Base-by-base conservation (phyloP, 1,140 invertebrate species). In the Drosophila dunni region DNA sequence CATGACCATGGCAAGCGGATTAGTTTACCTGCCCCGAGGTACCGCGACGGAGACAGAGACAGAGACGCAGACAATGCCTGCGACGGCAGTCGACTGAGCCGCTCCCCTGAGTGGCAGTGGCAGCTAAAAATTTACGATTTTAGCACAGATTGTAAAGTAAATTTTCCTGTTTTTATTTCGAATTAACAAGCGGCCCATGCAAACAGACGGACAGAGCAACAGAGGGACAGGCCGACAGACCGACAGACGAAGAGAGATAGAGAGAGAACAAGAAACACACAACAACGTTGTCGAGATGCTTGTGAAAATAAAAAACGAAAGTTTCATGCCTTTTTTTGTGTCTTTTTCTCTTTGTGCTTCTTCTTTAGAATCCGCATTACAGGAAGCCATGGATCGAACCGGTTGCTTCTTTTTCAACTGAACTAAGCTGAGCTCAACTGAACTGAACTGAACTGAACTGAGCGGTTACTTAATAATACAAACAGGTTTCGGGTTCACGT, bases 101-200 rank as follows among this genome's bases (percentile, higher is more conserved):
- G 81, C 81, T 85, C 66, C 74, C 81, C 74, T 80, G 78, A 68
- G 78, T 71, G 67, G 29, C 46, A 48, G 42, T 40, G 29, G 17
- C 48, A 84, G 83, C 73, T 78, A 79, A 83, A 86, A 86, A 88
- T 86, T 77, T 86, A 86, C 83, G 83, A 86, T 86, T 86, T 86
- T 88, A 88, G 83, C 83, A 86, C 83, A 86, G 83, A 86, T 86
- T 86, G 83, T 86, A 86, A 86, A 86, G 83, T 88, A 86, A 83
- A 86, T 86, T 88, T 86, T 88, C 83, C 83, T 86, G 83, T 86
- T 86, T 86, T 86, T 86, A 86, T 86, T 86, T 86, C 83, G 83
- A 86, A 83, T 86, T 86, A 86, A 86, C 83, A 86, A 86, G 70
- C 79, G 73, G 65, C 48, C 79, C 79, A 76, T 65, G 70, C 82